These are phyloP conservation scores for Erpetoichthys calabaricus DNA, from an alignment of 2,797 vertebrate genomes.

Conservation along the genomic window DNA sequence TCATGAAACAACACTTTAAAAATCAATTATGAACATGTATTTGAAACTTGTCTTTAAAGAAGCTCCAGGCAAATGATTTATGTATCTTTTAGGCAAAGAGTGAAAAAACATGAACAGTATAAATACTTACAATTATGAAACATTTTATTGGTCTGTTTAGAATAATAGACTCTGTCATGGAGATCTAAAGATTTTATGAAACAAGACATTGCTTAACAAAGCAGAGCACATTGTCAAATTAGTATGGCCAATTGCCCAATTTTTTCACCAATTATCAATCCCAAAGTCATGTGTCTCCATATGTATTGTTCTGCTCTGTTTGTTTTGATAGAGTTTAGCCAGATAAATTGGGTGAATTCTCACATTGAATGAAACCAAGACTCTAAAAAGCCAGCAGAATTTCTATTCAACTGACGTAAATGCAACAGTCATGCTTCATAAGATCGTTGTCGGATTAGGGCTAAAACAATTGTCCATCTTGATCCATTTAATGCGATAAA, in stretches of 20 bases:
- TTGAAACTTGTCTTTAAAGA: too few species aligned
- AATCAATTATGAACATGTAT: too few species aligned
- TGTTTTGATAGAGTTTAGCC: background rate
- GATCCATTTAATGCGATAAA: too few species aligned
- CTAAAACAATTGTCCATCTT: too few species aligned
- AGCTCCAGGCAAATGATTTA: background rate
- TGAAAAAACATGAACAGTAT: background rate
- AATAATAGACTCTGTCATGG: constrained; percentile 12
- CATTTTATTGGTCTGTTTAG: background rate
- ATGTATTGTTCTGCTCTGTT: background rate
- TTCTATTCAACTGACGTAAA: too few species aligned
- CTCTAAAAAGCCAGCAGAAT: too few species aligned
- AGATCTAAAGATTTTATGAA: constrained; percentile 10
- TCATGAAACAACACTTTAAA: too few species aligned
- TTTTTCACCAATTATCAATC: constrained; percentile 4
- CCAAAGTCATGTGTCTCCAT: background rate
- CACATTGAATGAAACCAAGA: too few species aligned
- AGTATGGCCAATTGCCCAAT: constrained; percentile 5
- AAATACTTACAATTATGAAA: background rate
- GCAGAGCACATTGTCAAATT: constrained; percentile 11
- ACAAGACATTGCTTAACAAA: constrained; percentile 11
- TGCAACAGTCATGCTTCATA: too few species aligned
- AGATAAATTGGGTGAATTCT: too few species aligned
- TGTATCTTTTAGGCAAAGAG: background rate
- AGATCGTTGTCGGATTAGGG: too few species aligned